These are phyloP conservation scores for Oxyura jamaicensis DNA, from an alignment of 2,113 vertebrate species.

Conservation along the genomic window DNA sequence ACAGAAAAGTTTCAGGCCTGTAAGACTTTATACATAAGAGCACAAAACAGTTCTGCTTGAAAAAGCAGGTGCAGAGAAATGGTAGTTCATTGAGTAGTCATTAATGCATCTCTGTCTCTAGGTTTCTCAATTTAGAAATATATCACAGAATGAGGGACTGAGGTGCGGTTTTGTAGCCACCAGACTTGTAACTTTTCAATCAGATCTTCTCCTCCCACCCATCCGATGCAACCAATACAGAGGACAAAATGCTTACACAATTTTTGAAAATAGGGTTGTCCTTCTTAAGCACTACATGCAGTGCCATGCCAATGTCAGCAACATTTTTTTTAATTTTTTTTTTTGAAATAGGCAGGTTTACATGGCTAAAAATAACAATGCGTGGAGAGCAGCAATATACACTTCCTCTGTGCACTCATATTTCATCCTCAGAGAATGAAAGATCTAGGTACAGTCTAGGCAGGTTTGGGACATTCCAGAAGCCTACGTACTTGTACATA, in stretches of 20 bases:
- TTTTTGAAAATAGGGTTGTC: not conserved
- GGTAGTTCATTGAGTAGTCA: rapidly evolving
- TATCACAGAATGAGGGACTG: not conserved
- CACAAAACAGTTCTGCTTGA: not conserved
- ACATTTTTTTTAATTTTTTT: not conserved
- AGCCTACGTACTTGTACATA: not conserved
- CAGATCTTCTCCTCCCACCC: not conserved
- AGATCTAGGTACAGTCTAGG: not conserved
- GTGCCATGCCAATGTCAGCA: not conserved
- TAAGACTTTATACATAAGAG: not conserved
- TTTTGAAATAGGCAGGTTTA: not conserved
- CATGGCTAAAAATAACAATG: rapidly evolving
- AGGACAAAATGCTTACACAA: not conserved
- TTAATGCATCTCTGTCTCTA: not conserved
- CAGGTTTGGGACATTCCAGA: not conserved
- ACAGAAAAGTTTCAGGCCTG: not conserved
- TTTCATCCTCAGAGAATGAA: not conserved
- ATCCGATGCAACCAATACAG: not conserved
- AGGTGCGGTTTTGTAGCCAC: not conserved
- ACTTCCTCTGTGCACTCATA: not conserved
- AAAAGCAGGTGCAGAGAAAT: not conserved
- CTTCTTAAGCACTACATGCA: not conserved
- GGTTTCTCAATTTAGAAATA: not conserved
- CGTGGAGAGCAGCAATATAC: not conserved
- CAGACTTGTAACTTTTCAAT: not conserved